Percentiles rank a stretch among this genome's conserved stretches.
Conservation (phyloP, 2,888 invertebrate species). For the Morinoia aosen region DNA sequence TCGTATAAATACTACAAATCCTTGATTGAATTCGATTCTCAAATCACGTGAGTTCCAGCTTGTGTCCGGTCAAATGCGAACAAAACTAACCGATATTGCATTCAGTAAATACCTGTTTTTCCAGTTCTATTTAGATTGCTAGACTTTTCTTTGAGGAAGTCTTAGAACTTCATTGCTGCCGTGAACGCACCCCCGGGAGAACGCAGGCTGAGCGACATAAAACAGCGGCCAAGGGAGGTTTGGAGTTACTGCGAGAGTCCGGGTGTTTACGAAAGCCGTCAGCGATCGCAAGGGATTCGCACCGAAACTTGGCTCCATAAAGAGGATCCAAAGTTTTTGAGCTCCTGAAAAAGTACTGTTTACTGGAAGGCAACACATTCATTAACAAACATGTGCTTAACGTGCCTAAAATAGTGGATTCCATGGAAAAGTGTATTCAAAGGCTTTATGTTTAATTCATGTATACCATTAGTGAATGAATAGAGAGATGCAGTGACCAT, state of each 20-base stretch:
- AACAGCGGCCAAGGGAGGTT: background rate
- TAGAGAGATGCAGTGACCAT: background rate
- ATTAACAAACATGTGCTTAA: background rate
- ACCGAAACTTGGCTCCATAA: background rate
- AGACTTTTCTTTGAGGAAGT: background rate
- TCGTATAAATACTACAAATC: no score
- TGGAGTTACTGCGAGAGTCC: background rate
- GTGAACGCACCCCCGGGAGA: background rate
- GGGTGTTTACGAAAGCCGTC: background rate
- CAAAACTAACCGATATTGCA: no score
- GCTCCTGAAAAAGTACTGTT: background rate
- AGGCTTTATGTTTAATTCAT: background rate
- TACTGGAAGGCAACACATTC: background rate
- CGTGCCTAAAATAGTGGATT: background rate
- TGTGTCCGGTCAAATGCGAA: no score
- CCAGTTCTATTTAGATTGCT: background rate
- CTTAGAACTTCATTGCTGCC: background rate
- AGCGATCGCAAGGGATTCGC: background rate
- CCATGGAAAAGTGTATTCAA: background rate
- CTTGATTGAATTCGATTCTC: no score
- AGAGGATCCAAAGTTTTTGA: slow-evolving; percentile 3
- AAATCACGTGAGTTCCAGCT: no score
- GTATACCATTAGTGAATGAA: background rate
- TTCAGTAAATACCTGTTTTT: background rate
- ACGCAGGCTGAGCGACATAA: background rate